Evolutionary conservation across 2,113 vertebrate genomes (phyloP).

Genomic region (Pseudopodoces humilis): DNA sequence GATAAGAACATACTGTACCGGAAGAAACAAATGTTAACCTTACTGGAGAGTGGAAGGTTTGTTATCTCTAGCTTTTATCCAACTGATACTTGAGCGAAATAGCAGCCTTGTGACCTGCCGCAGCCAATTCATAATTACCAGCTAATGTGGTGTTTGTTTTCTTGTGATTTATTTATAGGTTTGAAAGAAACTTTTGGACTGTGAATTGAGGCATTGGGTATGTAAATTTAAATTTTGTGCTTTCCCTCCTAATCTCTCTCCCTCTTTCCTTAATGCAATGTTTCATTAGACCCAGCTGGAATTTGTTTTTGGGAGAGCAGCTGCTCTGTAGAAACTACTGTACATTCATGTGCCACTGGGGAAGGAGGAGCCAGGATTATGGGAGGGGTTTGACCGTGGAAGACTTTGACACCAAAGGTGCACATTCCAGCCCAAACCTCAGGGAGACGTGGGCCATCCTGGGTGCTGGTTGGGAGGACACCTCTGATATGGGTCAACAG

Average conservation of each 20-base stretch:
- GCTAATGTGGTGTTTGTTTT: constrained; percentile 58
- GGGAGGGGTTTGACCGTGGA: neutral
- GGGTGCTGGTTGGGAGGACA: neutral
- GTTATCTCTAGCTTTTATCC: constrained; percentile 65
- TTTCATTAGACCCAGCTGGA: constrained; percentile 28
- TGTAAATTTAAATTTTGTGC: constrained; percentile 64
- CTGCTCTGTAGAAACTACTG: constrained; percentile 15
- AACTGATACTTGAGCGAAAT: constrained; percentile 53
- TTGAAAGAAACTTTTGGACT: constrained; percentile 76
- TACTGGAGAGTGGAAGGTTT: constrained; percentile 65
- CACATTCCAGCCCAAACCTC: neutral
- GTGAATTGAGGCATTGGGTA: constrained; percentile 79
- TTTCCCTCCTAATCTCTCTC: neutral
- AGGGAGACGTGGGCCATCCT: neutral
- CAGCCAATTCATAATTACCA: constrained; percentile 27
- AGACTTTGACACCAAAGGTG: neutral
- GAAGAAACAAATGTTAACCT: constrained; percentile 70
- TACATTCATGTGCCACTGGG: neutral
- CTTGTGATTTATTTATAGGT: constrained; percentile 70
- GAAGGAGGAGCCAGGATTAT: neutral
- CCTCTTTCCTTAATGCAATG: neutral
- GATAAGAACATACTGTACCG: constrained; percentile 58
- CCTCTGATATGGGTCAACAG: neutral
- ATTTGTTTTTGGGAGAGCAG: neutral
- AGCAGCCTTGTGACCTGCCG: constrained; percentile 39